phyloP scores from a whole-genome alignment of 2,113 vertebrate species.

The Ctenodactylus gundi region DNA sequence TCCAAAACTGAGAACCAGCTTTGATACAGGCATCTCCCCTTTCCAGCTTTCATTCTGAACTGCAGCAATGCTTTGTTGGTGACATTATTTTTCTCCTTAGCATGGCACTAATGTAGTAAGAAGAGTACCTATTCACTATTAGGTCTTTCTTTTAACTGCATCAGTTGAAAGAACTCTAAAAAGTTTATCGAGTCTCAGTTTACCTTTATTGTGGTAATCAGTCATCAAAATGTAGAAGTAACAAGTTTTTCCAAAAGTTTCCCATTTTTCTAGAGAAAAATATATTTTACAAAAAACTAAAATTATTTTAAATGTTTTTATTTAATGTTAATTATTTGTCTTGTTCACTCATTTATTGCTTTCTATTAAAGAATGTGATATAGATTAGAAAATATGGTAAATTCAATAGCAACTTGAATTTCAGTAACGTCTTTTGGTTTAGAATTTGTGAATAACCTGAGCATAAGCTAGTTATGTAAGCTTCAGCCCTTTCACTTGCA shows the following conservation, averaged over 20 bases:
- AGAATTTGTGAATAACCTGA: not conserved
- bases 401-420: not conserved
- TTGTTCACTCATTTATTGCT: not conserved
- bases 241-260: not conserved
- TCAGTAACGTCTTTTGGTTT: not conserved
- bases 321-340: not conserved
- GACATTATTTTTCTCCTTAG: not conserved
- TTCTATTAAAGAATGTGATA: not conserved
- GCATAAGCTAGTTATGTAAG: not conserved
- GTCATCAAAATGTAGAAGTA: no score
- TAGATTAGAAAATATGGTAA: not conserved
- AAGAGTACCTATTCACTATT: not conserved
- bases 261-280: not conserved
- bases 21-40: not conserved
- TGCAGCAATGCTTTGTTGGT: not conserved
- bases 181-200: no score
- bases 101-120: not conserved
- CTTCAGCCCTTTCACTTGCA: not conserved
- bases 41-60: not conserved
- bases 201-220: no score
- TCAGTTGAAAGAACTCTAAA: no score
- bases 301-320: not conserved
- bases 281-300: not conserved
- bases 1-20: not conserved
- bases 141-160: no score